Evolutionary conservation across 1,140 invertebrate genomes (phyloP), one percentile per base, ranked within the genome.

Genomic region (Lordiphosa clarofinis): DNA sequence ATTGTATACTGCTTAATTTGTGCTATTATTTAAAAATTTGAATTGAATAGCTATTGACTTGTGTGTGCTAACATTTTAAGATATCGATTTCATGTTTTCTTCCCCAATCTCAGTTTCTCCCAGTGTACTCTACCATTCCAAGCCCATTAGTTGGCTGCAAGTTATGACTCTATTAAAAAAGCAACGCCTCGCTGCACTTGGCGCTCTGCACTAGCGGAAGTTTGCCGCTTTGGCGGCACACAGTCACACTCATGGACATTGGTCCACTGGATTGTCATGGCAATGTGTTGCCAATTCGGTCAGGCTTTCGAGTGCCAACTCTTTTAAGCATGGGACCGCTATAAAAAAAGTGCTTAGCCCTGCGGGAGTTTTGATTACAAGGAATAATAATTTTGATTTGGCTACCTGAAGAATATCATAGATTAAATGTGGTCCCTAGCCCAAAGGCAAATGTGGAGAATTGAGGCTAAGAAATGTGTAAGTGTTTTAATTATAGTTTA

Each of bases 141-240:
- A 47, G 57, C 60, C 75, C 76, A 82, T 82, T 82, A 84, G 72
- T 82, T 82, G 63, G 43, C 64, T 74, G 72, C 76, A 84, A 82
- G 76, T 82, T 82, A 82, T 82, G 76, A 73, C 76, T 82, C 78
- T 82, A 82, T 82, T 82, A 84, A 76, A 82, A 82, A 76, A 58
- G 72, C 62, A 58, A 82, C 72, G 76, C 76, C 76, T 72, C 44
- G 73, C 67, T 82, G 76, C 76, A 82, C 73, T 82, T 76, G 75
- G 70, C 75, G 63, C 59, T 61, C 24, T 11, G 5, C 19, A 3
- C 36, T 33, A 31, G 49, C 68, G 44, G 38, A 52, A 60, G 21
- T 72, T 74, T 56, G 52, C 55, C 43, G 42, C 61, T 40, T 40
- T 33, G 31, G 12, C 24, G 54, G 40, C n/a, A n/a, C 37, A 52